Conservation (phyloP, 1,140 invertebrate species). For the Eriocheir sinensis region DNA sequence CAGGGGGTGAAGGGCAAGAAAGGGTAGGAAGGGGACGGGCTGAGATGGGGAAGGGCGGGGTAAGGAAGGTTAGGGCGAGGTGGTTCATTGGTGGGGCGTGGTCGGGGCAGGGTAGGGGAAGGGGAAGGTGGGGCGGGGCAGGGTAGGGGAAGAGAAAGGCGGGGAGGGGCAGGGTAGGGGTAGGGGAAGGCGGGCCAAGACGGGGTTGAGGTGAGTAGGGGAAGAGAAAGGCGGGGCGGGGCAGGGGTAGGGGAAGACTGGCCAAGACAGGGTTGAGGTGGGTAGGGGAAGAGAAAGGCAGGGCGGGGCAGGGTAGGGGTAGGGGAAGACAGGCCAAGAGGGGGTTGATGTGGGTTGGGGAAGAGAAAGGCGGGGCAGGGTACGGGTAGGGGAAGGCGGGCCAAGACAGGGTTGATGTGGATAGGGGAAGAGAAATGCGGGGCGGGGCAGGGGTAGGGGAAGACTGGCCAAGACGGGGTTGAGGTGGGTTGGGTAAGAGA, state of each 20-base stretch:
- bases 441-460: background rate
- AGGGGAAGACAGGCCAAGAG: no score
- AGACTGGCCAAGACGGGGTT: background rate
- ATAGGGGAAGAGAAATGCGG: background rate
- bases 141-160: background rate
- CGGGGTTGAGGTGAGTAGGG: background rate
- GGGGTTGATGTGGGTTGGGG: background rate
- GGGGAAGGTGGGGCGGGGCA: background rate
- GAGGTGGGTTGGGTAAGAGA: background rate
- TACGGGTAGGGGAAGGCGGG: background rate
- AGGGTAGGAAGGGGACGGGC: background rate
- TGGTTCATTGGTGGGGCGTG: background rate
- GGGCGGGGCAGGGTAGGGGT: background rate
- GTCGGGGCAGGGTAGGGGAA: background rate
- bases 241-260: background rate
- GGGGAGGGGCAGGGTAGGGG: background rate
- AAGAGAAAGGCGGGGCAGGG: constrained; percentile 1
- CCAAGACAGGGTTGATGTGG: background rate
- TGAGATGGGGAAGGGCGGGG: background rate
- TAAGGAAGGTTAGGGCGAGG: background rate
- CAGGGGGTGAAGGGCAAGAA: background rate
- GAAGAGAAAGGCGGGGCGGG: background rate
- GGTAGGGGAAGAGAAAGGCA: background rate
- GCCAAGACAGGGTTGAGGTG: background rate
- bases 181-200: background rate